Evolutionary conservation across 2,113 vertebrate species (phyloP).

Genomic region (Hippocampus guttulatus): DNA sequence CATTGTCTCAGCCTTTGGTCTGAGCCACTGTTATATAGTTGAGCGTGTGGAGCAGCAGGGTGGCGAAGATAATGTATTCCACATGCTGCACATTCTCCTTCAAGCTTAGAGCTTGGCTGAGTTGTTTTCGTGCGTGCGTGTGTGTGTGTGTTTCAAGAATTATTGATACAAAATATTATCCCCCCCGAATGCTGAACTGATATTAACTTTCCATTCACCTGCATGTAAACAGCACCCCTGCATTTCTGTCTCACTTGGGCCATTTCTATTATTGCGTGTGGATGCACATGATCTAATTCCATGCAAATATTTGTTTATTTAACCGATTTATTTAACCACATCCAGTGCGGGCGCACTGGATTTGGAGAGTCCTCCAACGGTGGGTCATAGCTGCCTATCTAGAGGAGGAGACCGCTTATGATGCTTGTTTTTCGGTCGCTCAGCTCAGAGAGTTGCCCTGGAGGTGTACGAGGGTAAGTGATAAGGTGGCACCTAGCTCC

Average conservation of each 20-base stretch:
- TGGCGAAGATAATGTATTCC: constrained; percentile 61
- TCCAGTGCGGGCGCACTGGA: too few relatives aligned
- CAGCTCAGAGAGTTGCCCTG: too few relatives aligned
- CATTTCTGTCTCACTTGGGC: constrained; percentile 51
- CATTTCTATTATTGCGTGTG: constrained; percentile 62
- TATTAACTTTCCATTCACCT: constrained; percentile 54
- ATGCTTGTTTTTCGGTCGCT: too few relatives aligned
- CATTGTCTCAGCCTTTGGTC: constrained; percentile 10
- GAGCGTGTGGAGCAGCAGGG: constrained; percentile 13
- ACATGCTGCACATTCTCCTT: constrained; percentile 51
- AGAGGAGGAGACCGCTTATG: too few relatives aligned
- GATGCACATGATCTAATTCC: constrained; percentile 53
- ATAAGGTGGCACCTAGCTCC: too few relatives aligned
- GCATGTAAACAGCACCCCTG: constrained; percentile 36
- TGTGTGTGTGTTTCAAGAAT: constrained; percentile 50
- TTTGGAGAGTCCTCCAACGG: too few relatives aligned
- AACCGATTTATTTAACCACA: too few relatives aligned
- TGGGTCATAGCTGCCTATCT: too few relatives aligned
- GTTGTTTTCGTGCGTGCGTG: not conserved
- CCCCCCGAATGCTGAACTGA: constrained; percentile 52
- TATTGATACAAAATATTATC: constrained; percentile 60
- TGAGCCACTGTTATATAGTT: constrained; percentile 34
- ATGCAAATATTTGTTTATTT: constrained; percentile 45
- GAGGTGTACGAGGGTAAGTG: too few relatives aligned
- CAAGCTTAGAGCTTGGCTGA: constrained; percentile 26